Conservation (phyloP, 2,888 invertebrate genomes). For the Limnephilus rhombicus region DNA sequence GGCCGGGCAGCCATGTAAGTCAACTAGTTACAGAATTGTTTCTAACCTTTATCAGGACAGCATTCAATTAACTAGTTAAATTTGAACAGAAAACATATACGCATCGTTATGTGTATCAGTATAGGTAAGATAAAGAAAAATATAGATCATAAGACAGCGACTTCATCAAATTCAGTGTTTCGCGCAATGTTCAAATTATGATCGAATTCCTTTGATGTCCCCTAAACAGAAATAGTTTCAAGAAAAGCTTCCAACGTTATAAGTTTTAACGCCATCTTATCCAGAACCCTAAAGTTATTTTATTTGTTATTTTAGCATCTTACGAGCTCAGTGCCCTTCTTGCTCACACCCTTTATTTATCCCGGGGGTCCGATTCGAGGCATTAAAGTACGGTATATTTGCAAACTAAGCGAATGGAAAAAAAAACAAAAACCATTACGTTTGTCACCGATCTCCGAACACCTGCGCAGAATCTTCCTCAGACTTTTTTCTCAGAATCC, state of each 20-base stretch:
- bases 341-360: neutral
- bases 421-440: constrained; percentile 3
- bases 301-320: neutral
- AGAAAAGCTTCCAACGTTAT: neutral
- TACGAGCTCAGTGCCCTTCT: neutral
- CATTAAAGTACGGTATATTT: constrained; percentile 7
- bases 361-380: neutral
- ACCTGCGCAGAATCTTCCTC: neutral
- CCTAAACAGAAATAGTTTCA: neutral
- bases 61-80: no score
- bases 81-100: no score
- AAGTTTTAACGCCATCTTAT: neutral
- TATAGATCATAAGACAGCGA: neutral
- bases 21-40: no score
- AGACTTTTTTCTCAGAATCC: neutral
- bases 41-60: no score
- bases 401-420: constrained; percentile 6
- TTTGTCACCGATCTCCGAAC: neutral
- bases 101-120: no score
- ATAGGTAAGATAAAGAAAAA: neutral
- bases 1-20: no score
- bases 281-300: neutral
- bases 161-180: neutral
- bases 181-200: neutral
- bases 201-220: neutral